Evolutionary conservation across 2,888 invertebrate genomes (phyloP).

Genomic region (Gari tellinella): DNA sequence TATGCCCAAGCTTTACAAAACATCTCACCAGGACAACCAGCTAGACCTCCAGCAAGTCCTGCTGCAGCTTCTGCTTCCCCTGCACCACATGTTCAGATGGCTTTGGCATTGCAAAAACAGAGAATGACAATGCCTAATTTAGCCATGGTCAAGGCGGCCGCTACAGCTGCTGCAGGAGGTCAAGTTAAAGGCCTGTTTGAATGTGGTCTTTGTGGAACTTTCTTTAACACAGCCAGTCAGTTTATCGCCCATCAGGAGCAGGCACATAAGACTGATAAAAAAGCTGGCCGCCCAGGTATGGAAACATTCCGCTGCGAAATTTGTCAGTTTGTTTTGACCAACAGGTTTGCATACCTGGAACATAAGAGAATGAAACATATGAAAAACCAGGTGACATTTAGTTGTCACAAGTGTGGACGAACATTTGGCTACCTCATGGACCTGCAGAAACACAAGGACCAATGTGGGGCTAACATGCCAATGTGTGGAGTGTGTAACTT

Average conservation of each 20-base stretch:
- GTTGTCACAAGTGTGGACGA: constrained; percentile 42
- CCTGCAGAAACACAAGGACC: constrained; percentile 45
- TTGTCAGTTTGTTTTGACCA: constrained; percentile 55
- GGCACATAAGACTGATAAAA: constrained; percentile 20
- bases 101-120: no score
- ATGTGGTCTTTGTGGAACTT: constrained; percentile 56
- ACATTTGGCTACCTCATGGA: constrained; percentile 36
- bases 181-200: constrained; percentile 55
- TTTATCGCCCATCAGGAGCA: constrained; percentile 52
- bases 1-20: constrained; percentile 37
- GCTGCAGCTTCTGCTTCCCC: neutral
- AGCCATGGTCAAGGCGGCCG: neutral
- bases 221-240: constrained; percentile 51
- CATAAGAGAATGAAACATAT: constrained; percentile 59
- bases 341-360: constrained; percentile 55
- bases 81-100: no score
- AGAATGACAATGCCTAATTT: neutral
- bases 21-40: neutral
- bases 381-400: constrained; percentile 39
- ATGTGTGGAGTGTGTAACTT: constrained; percentile 15
- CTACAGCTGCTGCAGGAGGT: neutral
- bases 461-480: constrained; percentile 23
- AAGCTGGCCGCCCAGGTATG: constrained; percentile 41
- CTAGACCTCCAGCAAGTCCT: neutral
- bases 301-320: constrained; percentile 58